Evolutionary conservation across 2,113 vertebrate species (phyloP), one percentile per base, ranked within the genome.

Genomic region (Elachura formosa): DNA sequence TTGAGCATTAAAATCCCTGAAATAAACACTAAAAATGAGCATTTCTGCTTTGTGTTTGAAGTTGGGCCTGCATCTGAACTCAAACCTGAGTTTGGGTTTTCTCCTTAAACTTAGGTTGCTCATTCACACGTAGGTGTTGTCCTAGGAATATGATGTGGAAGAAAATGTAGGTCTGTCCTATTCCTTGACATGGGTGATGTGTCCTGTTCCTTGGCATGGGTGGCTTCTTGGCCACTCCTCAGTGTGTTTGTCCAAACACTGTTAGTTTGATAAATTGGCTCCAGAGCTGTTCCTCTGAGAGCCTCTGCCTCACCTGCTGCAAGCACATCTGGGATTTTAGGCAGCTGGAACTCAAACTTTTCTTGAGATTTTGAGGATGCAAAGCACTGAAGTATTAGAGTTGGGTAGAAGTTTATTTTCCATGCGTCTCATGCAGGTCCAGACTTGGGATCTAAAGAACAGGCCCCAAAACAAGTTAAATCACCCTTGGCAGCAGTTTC

Each of bases 341-440:
- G 38, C 56, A 76, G 15, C 59, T 78, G 80, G 5, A 82, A 11
- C 33, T 91, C 33, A 62, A 23, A 18, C 18, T 40, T 72, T 24
- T 12, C 9, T 7, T 58, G 19, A 40, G 58, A 72, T 38, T 33
- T 33, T 34, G 34, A 76, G 24, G 22, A 29, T 43, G 31, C 18
- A 41, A 25, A 62, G 23, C n/a, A 23, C 22, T 52, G 18, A 52
- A 16, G 14, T 62, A 2, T 41, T 76, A 9, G 12, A 20, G 19
- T 41, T 34, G 67, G 29, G 3, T 40, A 46, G 51, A 25, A 75
- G 7, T 64, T 69, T 41, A 3, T 69, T 85, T 55, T 88, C 43
- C 2, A 2, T 21, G 24, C 0, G 2, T 66, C 3, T 49, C 26
- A 4, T 48, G 12, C 20, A 19, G 31, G 4, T 55, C 18, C 11